Evolutionary conservation across 2,888 invertebrate genomes (phyloP), one percentile per base, ranked within the genome.

Genomic region (Dendrolimus houi): DNA sequence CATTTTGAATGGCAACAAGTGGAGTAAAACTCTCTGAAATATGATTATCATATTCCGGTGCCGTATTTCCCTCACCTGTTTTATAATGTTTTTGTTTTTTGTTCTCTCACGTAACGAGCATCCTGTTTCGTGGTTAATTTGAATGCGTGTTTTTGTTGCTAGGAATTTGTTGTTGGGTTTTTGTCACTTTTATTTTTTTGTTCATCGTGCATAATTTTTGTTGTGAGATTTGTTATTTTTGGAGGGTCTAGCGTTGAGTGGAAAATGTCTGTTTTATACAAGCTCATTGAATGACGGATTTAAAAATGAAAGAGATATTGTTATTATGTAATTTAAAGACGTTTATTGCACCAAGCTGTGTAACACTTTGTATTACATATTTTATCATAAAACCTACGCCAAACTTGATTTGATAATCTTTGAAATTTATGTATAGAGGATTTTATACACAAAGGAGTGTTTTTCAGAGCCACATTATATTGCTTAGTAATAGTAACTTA

Each of bases 91-190:
- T 74, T 75, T 72, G 72, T 76, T 76, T 80, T 81, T 80, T 77
- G 67, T 79, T 69, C 72, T 71, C 68, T 64, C 65, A 69, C 74
- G 74, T 85, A 85, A 87, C 84, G 83, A 86, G 84, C 83, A 76
- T 84, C 85, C 85, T 78, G 83, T 80, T 78, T 70, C 71, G 77
- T 70, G 79, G 85, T 85, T 87, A 87, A 86, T 87, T 86, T 83
- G 79, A 79, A 83, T 81, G 76, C 79, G 74, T 78, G 79, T 84
- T 85, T 81, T 82, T 82, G 79, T 82, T 76, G 67, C 75, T 73
- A 72, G 71, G 71, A 64, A 76, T 77, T 82, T 73, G 71, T 54
- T 70, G 72, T 72, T 71, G 74, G 68, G 73, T 77, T 79, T 80
- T 79, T 76, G 76, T 72, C 71, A 68, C 65, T 69, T 74, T 74